These are phyloP conservation scores for Pogonognathellus flavescens DNA, from an alignment of 1,140 invertebrate species.

Conservation along the genomic window DNA sequence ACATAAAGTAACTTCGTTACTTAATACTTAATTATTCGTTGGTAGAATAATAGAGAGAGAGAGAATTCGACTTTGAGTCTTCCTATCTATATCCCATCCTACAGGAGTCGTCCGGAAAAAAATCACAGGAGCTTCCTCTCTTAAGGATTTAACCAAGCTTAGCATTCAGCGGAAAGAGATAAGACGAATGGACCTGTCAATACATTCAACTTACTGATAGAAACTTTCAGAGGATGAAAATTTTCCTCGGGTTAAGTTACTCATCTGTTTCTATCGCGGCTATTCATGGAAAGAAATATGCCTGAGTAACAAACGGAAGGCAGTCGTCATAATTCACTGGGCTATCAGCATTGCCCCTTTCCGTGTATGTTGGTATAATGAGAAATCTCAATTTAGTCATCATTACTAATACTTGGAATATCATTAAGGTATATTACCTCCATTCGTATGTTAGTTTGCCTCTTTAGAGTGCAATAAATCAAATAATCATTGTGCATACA, in stretches of 20 bases:
- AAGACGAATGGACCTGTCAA: slow-evolving; percentile 44
- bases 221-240: background rate
- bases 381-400: slow-evolving; percentile 41
- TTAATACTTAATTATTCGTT: too few relatives aligned
- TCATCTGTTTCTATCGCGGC: background rate
- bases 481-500: slow-evolving; percentile 2
- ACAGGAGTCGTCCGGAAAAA: slow-evolving; percentile 11
- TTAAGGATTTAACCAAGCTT: slow-evolving; percentile 7
- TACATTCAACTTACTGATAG: slow-evolving; percentile 16
- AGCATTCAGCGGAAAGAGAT: background rate
- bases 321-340: slow-evolving; percentile 15
- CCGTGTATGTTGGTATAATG: background rate
- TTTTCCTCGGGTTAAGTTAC: slow-evolving; percentile 7
- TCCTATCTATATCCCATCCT: slow-evolving; percentile 1
- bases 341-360: background rate
- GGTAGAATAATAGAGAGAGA: slow-evolving; percentile 26
- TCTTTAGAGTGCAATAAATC: background rate
- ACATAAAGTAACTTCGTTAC: too few relatives aligned
- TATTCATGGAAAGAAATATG: background rate
- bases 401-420: slow-evolving; percentile 23
- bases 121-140: slow-evolving; percentile 45
- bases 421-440: background rate
- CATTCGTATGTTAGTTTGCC: background rate
- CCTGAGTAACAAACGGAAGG: background rate
- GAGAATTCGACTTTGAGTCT: slow-evolving; percentile 17